These are phyloP conservation scores for Shinisaurus crocodilurus DNA, from an alignment of 2,113 vertebrate genomes.

Conservation along the genomic window DNA sequence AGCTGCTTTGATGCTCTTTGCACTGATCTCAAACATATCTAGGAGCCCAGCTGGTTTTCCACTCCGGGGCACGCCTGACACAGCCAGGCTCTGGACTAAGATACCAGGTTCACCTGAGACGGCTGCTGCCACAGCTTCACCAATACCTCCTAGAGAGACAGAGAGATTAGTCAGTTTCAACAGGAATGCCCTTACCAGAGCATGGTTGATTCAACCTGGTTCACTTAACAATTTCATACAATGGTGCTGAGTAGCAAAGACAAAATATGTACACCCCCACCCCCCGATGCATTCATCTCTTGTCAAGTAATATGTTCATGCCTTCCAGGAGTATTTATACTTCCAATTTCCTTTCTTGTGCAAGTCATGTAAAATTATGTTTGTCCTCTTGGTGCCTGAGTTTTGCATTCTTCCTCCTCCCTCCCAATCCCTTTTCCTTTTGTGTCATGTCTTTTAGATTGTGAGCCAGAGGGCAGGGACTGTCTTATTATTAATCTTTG, in stretches of 20 bases:
- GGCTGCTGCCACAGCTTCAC: constrained; percentile 84
- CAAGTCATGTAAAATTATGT: not conserved
- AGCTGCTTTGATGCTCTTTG: constrained; percentile 79
- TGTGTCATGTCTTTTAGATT: too few species aligned
- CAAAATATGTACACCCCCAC: not conserved
- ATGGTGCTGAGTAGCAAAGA: not conserved
- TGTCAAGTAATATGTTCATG: not conserved
- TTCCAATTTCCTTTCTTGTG: not conserved
- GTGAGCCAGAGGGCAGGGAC: too few species aligned
- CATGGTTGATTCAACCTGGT: not conserved
- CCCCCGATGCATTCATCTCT: too few species aligned
- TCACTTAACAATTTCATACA: not conserved
- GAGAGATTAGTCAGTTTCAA: not conserved
- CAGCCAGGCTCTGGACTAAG: constrained; percentile 81
- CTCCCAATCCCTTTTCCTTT: too few species aligned
- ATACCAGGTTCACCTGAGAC: constrained; percentile 82
- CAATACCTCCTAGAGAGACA: constrained; percentile 82
- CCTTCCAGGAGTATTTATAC: not conserved
- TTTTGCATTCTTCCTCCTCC: too few species aligned
- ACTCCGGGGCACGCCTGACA: constrained; percentile 80
- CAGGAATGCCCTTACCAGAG: not conserved
- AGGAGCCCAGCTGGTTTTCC: constrained; percentile 84
- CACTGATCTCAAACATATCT: constrained; percentile 84
- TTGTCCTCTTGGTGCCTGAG: not conserved
- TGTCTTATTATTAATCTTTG: too few species aligned